These are phyloP conservation scores for Melangyna quadrimaculata DNA, from an alignment of 2,888 invertebrate genomes.

Conservation along the genomic window DNA sequence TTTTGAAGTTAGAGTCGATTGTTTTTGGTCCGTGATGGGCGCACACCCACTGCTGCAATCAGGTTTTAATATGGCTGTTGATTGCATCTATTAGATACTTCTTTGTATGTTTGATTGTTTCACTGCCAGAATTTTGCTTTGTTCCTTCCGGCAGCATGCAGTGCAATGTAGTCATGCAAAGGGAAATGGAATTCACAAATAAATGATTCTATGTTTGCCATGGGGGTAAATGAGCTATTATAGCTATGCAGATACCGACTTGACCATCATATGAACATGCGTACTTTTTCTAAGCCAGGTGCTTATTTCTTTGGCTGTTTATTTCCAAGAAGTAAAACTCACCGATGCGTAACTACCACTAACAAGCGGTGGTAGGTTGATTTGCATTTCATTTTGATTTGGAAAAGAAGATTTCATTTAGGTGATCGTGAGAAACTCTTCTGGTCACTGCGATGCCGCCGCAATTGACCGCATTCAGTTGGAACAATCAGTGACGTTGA, in stretches of 20 bases:
- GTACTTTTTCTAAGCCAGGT: not conserved
- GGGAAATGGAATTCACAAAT: not conserved
- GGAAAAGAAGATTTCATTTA: conserved; percentile 10
- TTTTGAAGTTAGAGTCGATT: not conserved
- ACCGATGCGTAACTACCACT: conserved; percentile 48
- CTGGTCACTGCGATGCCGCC: not conserved
- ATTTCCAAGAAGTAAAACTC: conserved; percentile 56
- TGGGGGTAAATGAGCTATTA: not conserved
- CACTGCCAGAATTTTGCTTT: conserved; percentile 3
- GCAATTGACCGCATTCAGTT: conserved; percentile 15
- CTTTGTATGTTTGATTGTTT: not conserved
- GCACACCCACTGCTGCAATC: conserved; percentile 44
- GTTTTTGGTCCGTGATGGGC: conserved; percentile 9
- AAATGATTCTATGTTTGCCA: not conserved
- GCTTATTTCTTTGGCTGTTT: not conserved
- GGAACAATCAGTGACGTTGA: conserved; percentile 51
- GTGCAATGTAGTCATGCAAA: not conserved
- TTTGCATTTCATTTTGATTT: conserved; percentile 66
- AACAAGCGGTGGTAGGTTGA: conserved; percentile 26
- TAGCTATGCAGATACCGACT: not conserved
- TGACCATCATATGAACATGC: not conserved
- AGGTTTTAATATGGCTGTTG: conserved; percentile 43
- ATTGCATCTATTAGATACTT: conserved; percentile 41
- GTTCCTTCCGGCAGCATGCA: conserved; percentile 53
- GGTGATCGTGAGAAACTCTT: conserved; percentile 50